phyloP scores from a whole-genome alignment of 2,888 invertebrate species.

The Calameuta filiformis region DNA sequence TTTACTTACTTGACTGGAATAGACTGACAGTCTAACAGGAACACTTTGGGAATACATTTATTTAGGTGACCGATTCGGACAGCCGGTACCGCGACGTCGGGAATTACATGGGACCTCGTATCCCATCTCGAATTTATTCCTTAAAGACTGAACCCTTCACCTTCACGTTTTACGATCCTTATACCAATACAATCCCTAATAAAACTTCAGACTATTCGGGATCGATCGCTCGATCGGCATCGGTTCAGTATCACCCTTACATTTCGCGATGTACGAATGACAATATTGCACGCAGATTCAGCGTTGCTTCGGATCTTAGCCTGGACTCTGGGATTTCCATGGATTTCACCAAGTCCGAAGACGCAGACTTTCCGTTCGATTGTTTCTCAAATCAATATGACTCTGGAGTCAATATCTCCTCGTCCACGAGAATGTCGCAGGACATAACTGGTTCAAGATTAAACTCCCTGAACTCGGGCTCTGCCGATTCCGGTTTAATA shows the following conservation, averaged over 20 bases:
- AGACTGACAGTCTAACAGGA: background rate
- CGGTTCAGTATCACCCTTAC: background rate
- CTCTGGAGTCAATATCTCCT: conserved; percentile 42
- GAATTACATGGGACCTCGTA: background rate
- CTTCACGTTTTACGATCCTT: conserved; percentile 50
- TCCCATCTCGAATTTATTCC: background rate
- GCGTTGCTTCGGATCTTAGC: conserved; percentile 28
- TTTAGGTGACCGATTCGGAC: conserved; percentile 53
- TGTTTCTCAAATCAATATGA: conserved; percentile 36
- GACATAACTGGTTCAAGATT: background rate
- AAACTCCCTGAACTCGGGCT: background rate
- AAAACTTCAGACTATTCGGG: background rate
- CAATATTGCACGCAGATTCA: background rate
- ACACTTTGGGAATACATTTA: background rate
- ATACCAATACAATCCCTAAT: conserved; percentile 38
- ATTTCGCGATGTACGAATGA: background rate
- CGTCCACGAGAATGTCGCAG: conserved; percentile 30
- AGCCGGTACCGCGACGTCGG: conserved; percentile 24
- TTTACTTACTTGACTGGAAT: background rate
- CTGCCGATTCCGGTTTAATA: background rate
- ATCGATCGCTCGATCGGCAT: background rate
- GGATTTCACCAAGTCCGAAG: conserved; percentile 40
- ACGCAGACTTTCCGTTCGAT: conserved; percentile 32
- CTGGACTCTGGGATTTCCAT: conserved; percentile 53
- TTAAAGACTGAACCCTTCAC: conserved; percentile 33